Base-by-base conservation (phyloP, 2,888 invertebrate genomes). In the Stenchaetothrips biformis region DNA sequence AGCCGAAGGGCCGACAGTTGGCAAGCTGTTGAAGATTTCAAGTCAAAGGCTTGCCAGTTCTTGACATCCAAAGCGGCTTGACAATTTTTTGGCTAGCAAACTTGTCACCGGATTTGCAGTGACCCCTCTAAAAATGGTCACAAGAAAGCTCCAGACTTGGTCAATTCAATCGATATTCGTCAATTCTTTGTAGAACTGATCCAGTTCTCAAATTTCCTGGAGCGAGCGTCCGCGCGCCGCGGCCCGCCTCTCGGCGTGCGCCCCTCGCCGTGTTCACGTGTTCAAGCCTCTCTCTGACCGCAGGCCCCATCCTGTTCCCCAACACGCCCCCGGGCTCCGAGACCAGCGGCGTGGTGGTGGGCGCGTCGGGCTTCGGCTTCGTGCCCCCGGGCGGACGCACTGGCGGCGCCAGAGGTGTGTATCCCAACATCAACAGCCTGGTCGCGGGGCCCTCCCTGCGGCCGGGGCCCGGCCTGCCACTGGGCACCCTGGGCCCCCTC, bases 291-390 rank as follows among this genome's bases (percentile, higher is more conserved):
- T 37, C 13, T 59, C 59, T 59, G 59, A n/a, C 59, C 25, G 67
- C 67, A 74, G 67, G 67, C 67, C 67, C 67, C 67, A 74, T 74
- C 25, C 67, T 74, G 25, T 74, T 74, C 67, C 67, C 67, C 67
- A 74, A 74, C 67, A 74, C 67, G 7, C 67, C 67, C 11, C 67
- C 67, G 67, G 67, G 67, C 67, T 92, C 92, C 83, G 90, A 90
- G 84, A 92, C 92, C 83, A 94, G 94, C 86, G 95, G 95, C 25
- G 95, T 95, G 62, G 89, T 94, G 81, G 92, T 92, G 49, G 95
- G 95, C 81, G 95, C 94, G 81, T 94, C 94, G 79, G 95, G 95
- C 83, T 95, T 91, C 86, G 95, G 95, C 83, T 95, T 95, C 87
- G 94, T 95, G 82, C 94, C 94, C 82, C 94, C 94, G 27, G 82